Percentiles rank a stretch among this genome's conserved stretches.
phyloP scores from a whole-genome alignment of 2,113 vertebrate species.

The Zeus faber region DNA sequence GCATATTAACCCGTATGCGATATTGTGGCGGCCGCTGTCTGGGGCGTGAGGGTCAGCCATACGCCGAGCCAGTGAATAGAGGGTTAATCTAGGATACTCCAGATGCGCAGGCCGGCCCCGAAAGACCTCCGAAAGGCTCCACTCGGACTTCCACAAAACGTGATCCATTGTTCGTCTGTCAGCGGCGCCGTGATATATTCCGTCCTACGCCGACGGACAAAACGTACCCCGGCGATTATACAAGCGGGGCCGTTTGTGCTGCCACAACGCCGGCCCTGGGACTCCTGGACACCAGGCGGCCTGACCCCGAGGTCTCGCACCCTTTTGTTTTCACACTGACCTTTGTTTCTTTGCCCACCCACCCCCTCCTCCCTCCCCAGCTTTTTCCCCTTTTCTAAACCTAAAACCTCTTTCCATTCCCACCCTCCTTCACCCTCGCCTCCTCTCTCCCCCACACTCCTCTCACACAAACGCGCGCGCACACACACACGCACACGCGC shows the following conservation, averaged over 20 bases:
- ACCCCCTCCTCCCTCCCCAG: conserved; percentile 14
- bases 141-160: conserved; percentile 60
- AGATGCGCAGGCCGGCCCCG: conserved; percentile 55
- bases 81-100: conserved; percentile 62
- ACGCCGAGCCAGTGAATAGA: conserved; percentile 36
- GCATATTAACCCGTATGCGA: conserved; percentile 36
- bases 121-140: conserved; percentile 49
- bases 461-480: conserved; percentile 37
- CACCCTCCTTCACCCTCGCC: conserved; percentile 12
- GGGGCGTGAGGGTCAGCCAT: conserved; percentile 51
- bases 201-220: conserved; percentile 65
- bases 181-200: conserved; percentile 73
- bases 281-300: conserved; percentile 71
- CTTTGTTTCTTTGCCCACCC: conserved; percentile 67
- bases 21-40: conserved; percentile 36
- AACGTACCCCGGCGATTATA: conserved; percentile 69
- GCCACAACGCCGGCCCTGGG: conserved; percentile 52
- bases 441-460: conserved; percentile 22
- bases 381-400: conserved; percentile 43
- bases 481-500: conserved; percentile 22
- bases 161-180: conserved; percentile 74
- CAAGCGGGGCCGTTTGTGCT: conserved; percentile 48
- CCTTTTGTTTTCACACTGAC: conserved; percentile 71
- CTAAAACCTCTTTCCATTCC: conserved; percentile 46
- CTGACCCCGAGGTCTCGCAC: conserved; percentile 65